These are phyloP conservation scores for Phymatocera aterrima DNA, from an alignment of 2,888 invertebrate species.

Conservation along the genomic window DNA sequence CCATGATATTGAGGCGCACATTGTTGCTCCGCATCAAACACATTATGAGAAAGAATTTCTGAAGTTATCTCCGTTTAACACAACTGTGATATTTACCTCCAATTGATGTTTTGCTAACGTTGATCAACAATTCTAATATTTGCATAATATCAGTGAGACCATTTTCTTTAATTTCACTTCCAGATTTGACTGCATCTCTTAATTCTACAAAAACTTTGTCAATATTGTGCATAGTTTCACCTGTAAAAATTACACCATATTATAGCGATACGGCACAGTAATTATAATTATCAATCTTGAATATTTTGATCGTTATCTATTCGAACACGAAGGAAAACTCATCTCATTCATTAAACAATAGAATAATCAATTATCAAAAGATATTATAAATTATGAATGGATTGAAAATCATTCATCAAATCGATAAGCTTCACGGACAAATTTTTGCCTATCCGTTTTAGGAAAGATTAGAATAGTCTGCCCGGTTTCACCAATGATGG, in stretches of 20 bases:
- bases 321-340: background rate
- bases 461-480: too few relatives aligned
- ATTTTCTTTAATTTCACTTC: conserved; percentile 52
- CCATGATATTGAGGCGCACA: background rate
- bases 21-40: background rate
- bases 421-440: too few relatives aligned
- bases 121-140: conserved; percentile 61
- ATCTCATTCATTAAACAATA: too few relatives aligned
- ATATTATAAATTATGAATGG: too few relatives aligned
- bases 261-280: background rate
- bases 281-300: background rate
- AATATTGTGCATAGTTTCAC: conserved; percentile 58
- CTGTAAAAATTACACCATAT: conserved; percentile 47
- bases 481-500: too few relatives aligned
- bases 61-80: background rate
- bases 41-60: background rate
- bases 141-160: conserved; percentile 53
- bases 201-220: conserved; percentile 60
- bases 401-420: too few relatives aligned
- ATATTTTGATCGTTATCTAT: background rate
- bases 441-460: too few relatives aligned
- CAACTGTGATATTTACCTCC: conserved; percentile 55
- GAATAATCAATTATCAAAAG: too few relatives aligned
- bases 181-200: conserved; percentile 53
- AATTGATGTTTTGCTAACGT: conserved; percentile 58